Conservation (phyloP, 2,888 invertebrate species). For the Schrankia costaestrigalis region DNA sequence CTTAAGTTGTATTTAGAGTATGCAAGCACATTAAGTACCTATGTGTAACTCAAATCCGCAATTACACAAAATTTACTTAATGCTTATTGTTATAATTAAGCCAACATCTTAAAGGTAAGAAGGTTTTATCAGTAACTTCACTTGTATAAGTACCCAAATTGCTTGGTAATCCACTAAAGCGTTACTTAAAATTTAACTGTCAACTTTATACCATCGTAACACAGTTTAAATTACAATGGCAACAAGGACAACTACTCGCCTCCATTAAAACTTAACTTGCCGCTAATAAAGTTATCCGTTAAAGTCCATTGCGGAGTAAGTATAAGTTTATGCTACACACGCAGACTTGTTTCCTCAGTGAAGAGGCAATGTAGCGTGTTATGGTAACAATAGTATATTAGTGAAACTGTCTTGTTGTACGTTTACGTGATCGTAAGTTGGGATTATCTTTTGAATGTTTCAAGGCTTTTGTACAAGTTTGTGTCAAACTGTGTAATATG, state of each 20-base stretch:
- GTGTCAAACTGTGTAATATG: too few relatives aligned
- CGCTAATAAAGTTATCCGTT: slow-evolving; percentile 47
- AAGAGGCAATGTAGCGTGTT: slow-evolving; percentile 35
- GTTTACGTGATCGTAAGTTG: slow-evolving; percentile 23
- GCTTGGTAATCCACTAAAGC: slow-evolving; percentile 20
- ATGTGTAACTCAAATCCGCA: too few relatives aligned
- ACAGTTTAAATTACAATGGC: slow-evolving; percentile 24
- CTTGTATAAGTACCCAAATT: slow-evolving; percentile 26
- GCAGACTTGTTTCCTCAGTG: slow-evolving; percentile 22
- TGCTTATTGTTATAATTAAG: slow-evolving; percentile 22
- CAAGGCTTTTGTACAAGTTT: too few relatives aligned
- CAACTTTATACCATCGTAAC: slow-evolving; percentile 15
- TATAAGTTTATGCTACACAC: slow-evolving; percentile 30
- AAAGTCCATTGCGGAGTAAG: slow-evolving; percentile 50
- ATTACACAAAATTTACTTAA: too few relatives aligned
- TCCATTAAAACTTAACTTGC: slow-evolving; percentile 52
- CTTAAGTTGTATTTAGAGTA: too few relatives aligned
- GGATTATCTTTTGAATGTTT: slow-evolving; percentile 16
- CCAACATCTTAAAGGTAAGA: slow-evolving; percentile 26
- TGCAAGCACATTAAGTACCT: too few relatives aligned
- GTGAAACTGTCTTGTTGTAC: slow-evolving; percentile 16
- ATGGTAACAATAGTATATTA: slow-evolving; percentile 35
- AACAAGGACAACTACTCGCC: slow-evolving; percentile 34
- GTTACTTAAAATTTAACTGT: slow-evolving; percentile 13
- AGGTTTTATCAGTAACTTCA: slow-evolving; percentile 21